Percentiles rank a stretch among this genome's conserved stretches.
Evolutionary conservation across 2,797 vertebrate species (phyloP).

Genomic region (Denticeps clupeoides): DNA sequence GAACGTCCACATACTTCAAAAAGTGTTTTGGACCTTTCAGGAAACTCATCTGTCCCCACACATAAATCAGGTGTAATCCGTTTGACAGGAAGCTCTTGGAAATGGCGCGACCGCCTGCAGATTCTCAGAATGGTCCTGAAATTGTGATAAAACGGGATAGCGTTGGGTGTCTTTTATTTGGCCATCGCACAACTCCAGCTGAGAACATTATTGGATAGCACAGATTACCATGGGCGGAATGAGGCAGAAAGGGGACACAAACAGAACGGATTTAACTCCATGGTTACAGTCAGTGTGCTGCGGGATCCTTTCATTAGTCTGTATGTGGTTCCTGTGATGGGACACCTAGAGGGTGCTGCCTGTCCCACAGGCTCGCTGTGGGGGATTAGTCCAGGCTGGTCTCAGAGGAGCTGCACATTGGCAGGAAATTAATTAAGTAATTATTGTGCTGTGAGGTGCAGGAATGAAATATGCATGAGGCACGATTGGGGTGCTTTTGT

Average conservation of each 20-base stretch:
- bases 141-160: slow-evolving; percentile 3
- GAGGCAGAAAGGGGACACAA: slow-evolving; percentile 28
- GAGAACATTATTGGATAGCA: slow-evolving; percentile 38
- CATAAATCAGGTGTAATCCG: slow-evolving; percentile 24
- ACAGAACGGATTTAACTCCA: slow-evolving; percentile 43
- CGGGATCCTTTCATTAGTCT: slow-evolving; percentile 16
- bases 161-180: slow-evolving; percentile 16
- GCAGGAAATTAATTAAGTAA: slow-evolving; percentile 71
- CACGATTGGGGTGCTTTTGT: slow-evolving; percentile 62
- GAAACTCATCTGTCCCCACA: slow-evolving; percentile 12
- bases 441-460: slow-evolving; percentile 52
- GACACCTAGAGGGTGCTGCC: slow-evolving; percentile 14
- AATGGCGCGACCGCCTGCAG: slow-evolving; percentile 13
- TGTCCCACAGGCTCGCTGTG: slow-evolving; percentile 18
- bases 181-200: slow-evolving; percentile 28
- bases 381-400: slow-evolving; percentile 54
- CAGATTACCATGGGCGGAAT: slow-evolving; percentile 32
- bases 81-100: slow-evolving; percentile 19
- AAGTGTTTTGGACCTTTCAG: slow-evolving; percentile 25
- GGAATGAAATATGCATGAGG: slow-evolving; percentile 66
- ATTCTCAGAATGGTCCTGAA: slow-evolving; percentile 24
- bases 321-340: slow-evolving; percentile 3
- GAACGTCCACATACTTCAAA: no score
- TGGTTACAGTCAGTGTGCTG: slow-evolving; percentile 34
- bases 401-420: slow-evolving; percentile 46